These are phyloP conservation scores for Scomber scombrus DNA, from an alignment of 2,113 vertebrate species.

Conservation along the genomic window DNA sequence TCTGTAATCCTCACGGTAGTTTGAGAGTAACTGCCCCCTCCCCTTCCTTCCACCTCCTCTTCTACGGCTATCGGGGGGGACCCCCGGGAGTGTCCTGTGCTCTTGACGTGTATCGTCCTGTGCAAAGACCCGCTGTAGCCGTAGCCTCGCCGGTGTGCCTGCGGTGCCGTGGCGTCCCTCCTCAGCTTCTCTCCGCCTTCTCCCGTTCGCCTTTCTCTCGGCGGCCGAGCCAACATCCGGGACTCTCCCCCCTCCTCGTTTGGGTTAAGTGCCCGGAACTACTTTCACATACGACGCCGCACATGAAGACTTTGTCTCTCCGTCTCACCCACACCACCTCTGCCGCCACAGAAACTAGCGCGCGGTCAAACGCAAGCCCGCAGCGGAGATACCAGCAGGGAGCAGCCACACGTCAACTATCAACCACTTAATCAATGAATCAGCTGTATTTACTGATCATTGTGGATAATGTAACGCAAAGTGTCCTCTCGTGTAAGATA, in stretches of 20 bases:
- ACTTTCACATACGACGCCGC: slow-evolving; percentile 82
- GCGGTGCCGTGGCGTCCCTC: slow-evolving; percentile 81
- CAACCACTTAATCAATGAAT: slow-evolving; percentile 1
- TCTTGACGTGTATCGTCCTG: slow-evolving; percentile 73
- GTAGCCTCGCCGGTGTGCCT: slow-evolving; percentile 80
- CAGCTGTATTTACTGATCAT: not conserved
- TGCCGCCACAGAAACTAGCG: slow-evolving; percentile 84
- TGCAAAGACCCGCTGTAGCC: slow-evolving; percentile 70
- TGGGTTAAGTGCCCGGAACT: slow-evolving; percentile 83
- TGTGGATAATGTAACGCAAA: not conserved
- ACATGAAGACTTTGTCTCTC: slow-evolving; percentile 39
- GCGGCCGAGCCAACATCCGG: slow-evolving; percentile 87
- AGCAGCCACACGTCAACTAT: not conserved
- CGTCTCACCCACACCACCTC: slow-evolving; percentile 44
- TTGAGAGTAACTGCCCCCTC: slow-evolving; percentile 77
- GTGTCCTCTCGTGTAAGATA: not conserved
- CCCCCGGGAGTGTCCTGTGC: slow-evolving; percentile 65
- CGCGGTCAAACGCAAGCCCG: slow-evolving; percentile 59
- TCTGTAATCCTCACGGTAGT: slow-evolving; percentile 83
- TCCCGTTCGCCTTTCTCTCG: slow-evolving; percentile 85
- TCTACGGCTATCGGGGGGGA: slow-evolving; percentile 61
- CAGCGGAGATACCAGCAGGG: slow-evolving; percentile 12
- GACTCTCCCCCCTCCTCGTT: slow-evolving; percentile 67
- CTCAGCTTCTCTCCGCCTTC: slow-evolving; percentile 84
- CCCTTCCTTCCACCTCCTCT: slow-evolving; percentile 71